Percentiles rank a stretch among this genome's conserved stretches.
phyloP scores from a whole-genome alignment of 2,797 vertebrate species.

The Bryconaethiops microstoma region DNA sequence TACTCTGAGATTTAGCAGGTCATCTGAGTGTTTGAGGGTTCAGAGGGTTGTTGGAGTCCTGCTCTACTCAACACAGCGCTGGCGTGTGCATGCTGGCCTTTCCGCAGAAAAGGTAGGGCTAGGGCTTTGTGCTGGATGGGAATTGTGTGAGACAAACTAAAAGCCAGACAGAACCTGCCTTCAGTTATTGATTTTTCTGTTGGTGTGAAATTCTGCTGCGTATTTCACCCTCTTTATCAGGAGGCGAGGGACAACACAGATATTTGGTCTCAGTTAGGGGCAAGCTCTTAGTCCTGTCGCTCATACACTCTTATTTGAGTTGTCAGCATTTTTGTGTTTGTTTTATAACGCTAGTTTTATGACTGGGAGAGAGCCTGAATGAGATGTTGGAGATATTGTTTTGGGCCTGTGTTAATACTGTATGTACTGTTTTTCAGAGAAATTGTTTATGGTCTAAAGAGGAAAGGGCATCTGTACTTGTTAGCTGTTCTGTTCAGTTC shows the following conservation, averaged over 20 bases:
- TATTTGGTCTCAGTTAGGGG: constrained; percentile 9
- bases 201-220: not conserved
- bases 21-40: constrained; percentile 31
- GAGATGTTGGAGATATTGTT: not conserved
- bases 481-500: not conserved
- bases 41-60: constrained; percentile 32
- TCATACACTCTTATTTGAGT: not conserved
- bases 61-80: constrained; percentile 44
- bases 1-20: constrained; percentile 36
- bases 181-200: not conserved
- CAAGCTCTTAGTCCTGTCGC: not conserved
- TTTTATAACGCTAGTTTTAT: not conserved
- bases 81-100: constrained; percentile 62
- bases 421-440: not conserved
- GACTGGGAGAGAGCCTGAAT: not conserved
- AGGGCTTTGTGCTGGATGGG: constrained; percentile 1
- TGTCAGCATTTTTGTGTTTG: not conserved
- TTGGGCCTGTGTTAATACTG: not conserved
- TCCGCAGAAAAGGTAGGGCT: constrained; percentile 57
- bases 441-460: not conserved
- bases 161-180: not conserved
- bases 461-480: not conserved
- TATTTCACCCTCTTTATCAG: not conserved
- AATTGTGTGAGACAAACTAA: not conserved
- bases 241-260: not conserved